phyloP scores from a whole-genome alignment of 2,888 invertebrate genomes.

The Quadroppia sp. region DNA sequence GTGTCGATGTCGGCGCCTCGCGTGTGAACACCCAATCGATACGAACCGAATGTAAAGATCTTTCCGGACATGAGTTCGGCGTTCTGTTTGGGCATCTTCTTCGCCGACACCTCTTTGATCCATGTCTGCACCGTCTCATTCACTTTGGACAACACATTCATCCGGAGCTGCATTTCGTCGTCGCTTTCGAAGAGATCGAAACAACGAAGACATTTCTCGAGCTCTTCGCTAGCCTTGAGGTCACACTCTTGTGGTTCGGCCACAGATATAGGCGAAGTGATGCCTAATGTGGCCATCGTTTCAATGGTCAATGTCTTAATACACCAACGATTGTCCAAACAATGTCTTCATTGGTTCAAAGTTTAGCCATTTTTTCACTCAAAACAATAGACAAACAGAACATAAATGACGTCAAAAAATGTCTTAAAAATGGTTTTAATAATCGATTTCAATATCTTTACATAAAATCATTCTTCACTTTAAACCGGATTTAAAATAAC shows the following conservation, averaged over 20 bases:
- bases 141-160: slow-evolving; percentile 65
- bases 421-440: too few species aligned
- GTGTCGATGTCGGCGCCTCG: slow-evolving; percentile 98
- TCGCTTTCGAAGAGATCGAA: slow-evolving; percentile 87
- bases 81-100: slow-evolving; percentile 86
- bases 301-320: not conserved
- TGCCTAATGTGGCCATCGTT: slow-evolving; percentile 60
- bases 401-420: too few species aligned
- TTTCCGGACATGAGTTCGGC: slow-evolving; percentile 89
- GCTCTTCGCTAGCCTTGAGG: slow-evolving; percentile 67
- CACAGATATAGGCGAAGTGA: slow-evolving; percentile 89
- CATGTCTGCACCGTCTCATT: slow-evolving; percentile 88
- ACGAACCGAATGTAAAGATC: slow-evolving; percentile 99
- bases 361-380: too few species aligned
- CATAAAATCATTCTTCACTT: too few species aligned
- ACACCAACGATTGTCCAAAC: too few species aligned
- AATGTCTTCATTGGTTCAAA: too few species aligned
- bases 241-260: slow-evolving; percentile 77
- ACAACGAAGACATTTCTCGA: slow-evolving; percentile 72
- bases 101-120: slow-evolving; percentile 80
- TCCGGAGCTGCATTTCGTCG: slow-evolving; percentile 78
- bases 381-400: too few species aligned
- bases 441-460: too few species aligned
- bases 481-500: too few species aligned
- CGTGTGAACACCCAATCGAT: slow-evolving; percentile 82